Percentiles rank a stretch among this genome's conserved stretches.
Conservation (phyloP, 2,888 invertebrate species). For the Bruchidius siliquastri region DNA sequence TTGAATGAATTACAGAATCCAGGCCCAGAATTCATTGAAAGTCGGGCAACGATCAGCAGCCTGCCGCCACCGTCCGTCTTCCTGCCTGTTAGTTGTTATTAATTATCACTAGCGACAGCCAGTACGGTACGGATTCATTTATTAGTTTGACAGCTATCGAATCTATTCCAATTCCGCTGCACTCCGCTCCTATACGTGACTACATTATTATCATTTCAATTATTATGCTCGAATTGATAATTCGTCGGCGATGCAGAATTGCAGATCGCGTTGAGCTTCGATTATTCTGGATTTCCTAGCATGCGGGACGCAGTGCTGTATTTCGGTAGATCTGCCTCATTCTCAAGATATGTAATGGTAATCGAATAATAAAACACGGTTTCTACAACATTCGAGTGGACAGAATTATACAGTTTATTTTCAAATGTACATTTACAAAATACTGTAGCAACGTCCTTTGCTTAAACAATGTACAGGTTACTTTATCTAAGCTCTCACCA, state of each 20-base stretch:
- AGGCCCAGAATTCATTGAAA: neutral
- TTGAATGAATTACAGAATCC: neutral
- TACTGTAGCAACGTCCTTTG: too few relatives aligned
- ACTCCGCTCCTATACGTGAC: slow-evolving; percentile 2
- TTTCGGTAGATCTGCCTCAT: neutral
- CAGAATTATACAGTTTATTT: too few relatives aligned
- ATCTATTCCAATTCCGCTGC: neutral
- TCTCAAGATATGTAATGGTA: too few relatives aligned
- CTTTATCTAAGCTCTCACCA: too few relatives aligned
- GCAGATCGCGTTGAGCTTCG: neutral
- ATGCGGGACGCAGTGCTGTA: neutral
- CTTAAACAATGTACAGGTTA: too few relatives aligned
- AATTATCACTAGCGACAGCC: neutral
- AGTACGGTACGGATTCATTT: neutral
- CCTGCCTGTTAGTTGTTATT: too few relatives aligned
- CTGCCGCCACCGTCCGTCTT: too few relatives aligned
- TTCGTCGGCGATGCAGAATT: neutral
- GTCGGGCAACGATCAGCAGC: neutral
- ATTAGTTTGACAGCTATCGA: neutral
- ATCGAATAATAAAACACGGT: too few relatives aligned
- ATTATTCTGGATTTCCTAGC: neutral
- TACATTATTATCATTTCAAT: slow-evolving; percentile 23
- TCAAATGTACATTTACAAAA: too few relatives aligned
- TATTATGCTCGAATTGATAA: slow-evolving; percentile 9
- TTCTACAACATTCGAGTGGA: too few relatives aligned